Evolutionary conservation across 2,113 vertebrate genomes (phyloP).

Genomic region (Prunella fulvescens): DNA sequence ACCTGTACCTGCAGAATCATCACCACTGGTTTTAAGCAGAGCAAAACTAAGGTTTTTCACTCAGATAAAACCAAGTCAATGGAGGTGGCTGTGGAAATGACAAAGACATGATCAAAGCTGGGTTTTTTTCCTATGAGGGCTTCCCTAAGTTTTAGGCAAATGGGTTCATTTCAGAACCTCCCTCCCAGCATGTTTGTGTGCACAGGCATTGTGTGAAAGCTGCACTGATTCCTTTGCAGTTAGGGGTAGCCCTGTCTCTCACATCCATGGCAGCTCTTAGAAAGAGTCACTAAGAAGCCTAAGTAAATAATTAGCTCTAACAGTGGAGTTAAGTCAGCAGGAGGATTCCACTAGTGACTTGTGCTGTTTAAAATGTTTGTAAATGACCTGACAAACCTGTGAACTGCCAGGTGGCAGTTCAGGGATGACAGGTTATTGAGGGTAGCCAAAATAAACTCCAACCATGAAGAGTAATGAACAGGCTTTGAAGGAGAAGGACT

Average conservation of each 20-base stretch:
- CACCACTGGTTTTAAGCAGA: background rate
- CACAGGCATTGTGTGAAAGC: background rate
- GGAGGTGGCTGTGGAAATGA: background rate
- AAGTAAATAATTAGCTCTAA: background rate
- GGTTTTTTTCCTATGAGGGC: background rate
- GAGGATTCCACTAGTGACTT: background rate
- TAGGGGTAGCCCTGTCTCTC: background rate
- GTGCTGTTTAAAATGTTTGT: background rate
- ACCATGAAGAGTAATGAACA: background rate
- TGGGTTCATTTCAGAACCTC: background rate
- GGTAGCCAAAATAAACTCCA: background rate
- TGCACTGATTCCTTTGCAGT: background rate
- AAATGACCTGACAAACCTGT: background rate
- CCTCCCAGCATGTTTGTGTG: accelerated
- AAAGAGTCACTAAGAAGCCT: background rate
- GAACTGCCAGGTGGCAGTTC: background rate
- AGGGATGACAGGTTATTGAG: background rate
- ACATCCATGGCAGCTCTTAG: background rate
- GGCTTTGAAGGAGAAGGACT: background rate
- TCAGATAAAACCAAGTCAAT: background rate
- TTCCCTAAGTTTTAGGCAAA: background rate
- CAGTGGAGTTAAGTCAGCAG: background rate
- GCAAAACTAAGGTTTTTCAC: background rate
- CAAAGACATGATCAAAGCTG: background rate
- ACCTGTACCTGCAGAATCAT: background rate